These are phyloP conservation scores for Drosophila mulleri DNA, from an alignment of 2,888 invertebrate species.

Conservation along the genomic window DNA sequence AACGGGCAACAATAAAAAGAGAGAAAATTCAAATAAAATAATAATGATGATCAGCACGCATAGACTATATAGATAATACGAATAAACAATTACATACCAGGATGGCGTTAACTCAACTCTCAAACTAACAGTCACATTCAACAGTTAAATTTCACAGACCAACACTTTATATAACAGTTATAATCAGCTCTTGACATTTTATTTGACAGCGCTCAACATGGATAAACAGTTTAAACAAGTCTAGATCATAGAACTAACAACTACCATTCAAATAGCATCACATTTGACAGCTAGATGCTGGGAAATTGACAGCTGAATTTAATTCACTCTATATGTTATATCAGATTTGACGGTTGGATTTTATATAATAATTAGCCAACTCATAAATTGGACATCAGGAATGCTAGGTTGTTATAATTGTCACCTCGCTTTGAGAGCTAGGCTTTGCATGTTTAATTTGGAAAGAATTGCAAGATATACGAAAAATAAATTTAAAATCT, in stretches of 20 bases:
- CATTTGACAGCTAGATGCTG: background rate
- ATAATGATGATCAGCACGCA: conserved; percentile 12
- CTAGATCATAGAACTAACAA: background rate
- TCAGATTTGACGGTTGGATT: background rate
- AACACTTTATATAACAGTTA: no score
- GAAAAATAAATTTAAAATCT: background rate
- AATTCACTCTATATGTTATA: background rate
- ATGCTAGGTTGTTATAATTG: background rate
- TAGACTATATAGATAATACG: conserved; percentile 11
- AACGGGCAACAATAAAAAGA: background rate
- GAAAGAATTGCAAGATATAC: no score
- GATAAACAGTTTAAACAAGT: background rate
- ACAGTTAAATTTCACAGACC: background rate
- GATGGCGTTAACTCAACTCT: conserved; percentile 19
- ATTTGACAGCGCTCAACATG: background rate
- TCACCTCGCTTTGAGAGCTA: background rate
- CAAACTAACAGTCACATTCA: background rate
- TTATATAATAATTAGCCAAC: background rate
- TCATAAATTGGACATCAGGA: background rate
- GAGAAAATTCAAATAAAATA: background rate
- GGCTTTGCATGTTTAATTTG: background rate
- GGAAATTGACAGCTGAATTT: background rate
- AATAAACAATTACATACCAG: background rate
- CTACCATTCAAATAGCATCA: background rate
- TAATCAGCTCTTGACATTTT: background rate